Conservation (phyloP, 2,888 invertebrate species). For the Aproaerema taeniolella region DNA sequence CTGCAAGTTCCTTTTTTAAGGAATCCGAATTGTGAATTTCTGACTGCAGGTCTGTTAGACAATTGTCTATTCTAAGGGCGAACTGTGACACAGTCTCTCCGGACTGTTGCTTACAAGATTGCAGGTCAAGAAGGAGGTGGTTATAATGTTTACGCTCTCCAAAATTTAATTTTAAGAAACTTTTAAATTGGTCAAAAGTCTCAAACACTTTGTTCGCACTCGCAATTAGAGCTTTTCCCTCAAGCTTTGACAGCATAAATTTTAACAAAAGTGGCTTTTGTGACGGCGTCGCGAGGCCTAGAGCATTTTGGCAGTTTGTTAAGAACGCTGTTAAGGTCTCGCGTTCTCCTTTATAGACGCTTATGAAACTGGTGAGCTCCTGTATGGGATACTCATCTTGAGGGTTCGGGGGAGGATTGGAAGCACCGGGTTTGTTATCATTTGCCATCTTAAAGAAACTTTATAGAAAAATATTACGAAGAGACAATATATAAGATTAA, state of each 20-base stretch:
- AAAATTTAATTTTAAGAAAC: slow-evolving; percentile 13
- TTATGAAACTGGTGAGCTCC: no score
- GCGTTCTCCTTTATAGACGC: no score
- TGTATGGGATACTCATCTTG: no score
- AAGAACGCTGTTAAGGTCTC: no score
- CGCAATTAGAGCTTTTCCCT: slow-evolving; percentile 15
- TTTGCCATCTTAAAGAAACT: no score
- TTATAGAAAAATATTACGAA: no score
- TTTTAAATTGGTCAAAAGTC: slow-evolving; percentile 2
- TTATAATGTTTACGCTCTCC: slow-evolving; percentile 15
- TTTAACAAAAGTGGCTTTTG: slow-evolving; percentile 13
- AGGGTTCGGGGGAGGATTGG: no score
- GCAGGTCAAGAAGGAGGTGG: slow-evolving; percentile 12
- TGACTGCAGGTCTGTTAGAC: slow-evolving; percentile 12
- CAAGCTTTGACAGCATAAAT: slow-evolving; percentile 9
- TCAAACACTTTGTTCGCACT: slow-evolving; percentile 11
- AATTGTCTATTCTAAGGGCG: slow-evolving; percentile 8
- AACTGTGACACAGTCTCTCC: slow-evolving; percentile 8
- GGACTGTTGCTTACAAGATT: slow-evolving; percentile 10
- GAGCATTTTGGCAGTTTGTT: slow-evolving; percentile 12
- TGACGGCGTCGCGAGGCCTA: slow-evolving; percentile 4
- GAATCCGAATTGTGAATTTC: slow-evolving; percentile 16
- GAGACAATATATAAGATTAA: no score
- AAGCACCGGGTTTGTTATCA: no score
- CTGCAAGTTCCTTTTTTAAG: slow-evolving; percentile 8